These are phyloP conservation scores for Bombus breviceps DNA, from an alignment of 1,140 invertebrate species.

Conservation along the genomic window DNA sequence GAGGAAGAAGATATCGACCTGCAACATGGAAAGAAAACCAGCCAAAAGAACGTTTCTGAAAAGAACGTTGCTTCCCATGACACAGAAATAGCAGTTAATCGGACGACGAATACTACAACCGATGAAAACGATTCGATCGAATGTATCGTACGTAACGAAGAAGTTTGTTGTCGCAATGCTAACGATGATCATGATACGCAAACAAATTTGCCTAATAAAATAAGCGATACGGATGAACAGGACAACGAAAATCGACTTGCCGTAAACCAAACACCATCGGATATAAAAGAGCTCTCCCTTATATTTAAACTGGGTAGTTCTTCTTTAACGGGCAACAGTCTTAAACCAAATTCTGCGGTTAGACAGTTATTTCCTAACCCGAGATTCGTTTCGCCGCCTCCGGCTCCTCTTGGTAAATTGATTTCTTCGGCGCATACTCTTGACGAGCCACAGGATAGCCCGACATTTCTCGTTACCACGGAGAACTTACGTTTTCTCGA, in stretches of 20 bases:
- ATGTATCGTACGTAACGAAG: not conserved
- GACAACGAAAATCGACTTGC: constrained; percentile 1
- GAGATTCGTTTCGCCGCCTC: constrained; percentile 84
- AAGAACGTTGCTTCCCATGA: not conserved
- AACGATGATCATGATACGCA: not conserved
- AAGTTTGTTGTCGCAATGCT: not conserved
- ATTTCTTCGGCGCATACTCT: constrained; percentile 49
- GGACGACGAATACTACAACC: not conserved
- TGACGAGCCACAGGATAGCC: constrained; percentile 71
- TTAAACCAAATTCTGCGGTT: constrained; percentile 88
- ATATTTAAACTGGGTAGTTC: constrained; percentile 85
- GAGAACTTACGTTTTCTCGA: constrained; percentile 87
- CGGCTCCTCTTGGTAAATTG: constrained; percentile 78
- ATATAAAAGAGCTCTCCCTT: constrained; percentile 81
- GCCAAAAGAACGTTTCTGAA: constrained; percentile 23
- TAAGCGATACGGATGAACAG: not conserved
- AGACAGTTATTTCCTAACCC: constrained; percentile 88
- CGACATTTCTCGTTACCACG: constrained; percentile 85
- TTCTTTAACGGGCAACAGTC: constrained; percentile 84
- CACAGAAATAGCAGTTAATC: constrained; percentile 4
- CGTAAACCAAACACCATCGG: constrained; percentile 21
- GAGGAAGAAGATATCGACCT: constrained; percentile 68
- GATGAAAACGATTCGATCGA: constrained; percentile 38
- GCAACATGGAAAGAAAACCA: constrained; percentile 50
- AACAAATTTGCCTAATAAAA: not conserved